Conservation (phyloP, 1,140 invertebrate genomes). For the Bombus cullumanus region DNA sequence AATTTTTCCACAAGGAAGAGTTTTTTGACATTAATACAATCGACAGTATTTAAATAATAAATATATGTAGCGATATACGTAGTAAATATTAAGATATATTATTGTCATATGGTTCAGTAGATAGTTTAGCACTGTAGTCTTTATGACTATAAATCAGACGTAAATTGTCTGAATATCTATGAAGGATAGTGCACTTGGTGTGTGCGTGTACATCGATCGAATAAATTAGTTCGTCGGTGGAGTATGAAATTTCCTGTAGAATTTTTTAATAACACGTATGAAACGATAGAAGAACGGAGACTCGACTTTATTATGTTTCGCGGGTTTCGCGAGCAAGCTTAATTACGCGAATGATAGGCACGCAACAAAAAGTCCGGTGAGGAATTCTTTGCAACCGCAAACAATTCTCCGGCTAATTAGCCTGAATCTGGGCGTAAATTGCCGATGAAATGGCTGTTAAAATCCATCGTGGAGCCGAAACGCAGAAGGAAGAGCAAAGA, state of each 20-base stretch:
- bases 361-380: neutral
- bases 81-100: too few species aligned
- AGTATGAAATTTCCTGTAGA: neutral
- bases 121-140: too few species aligned
- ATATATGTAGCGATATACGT: too few species aligned
- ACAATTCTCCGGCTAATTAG: constrained; percentile 48
- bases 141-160: too few species aligned
- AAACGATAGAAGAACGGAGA: too few species aligned
- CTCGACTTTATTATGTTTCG: constrained; percentile 18
- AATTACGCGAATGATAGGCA: constrained; percentile 37
- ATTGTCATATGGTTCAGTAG: too few species aligned
- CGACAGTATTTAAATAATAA: too few species aligned
- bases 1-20: too few species aligned
- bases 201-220: neutral
- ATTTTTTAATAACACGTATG: neutral
- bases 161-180: too few species aligned
- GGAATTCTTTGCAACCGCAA: neutral
- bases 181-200: neutral
- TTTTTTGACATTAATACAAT: too few species aligned
- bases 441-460: constrained; percentile 29
- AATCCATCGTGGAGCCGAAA: constrained; percentile 7
- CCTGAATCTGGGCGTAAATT: constrained; percentile 25
- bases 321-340: neutral
- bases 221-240: neutral
- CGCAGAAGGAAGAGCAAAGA: neutral